A percentile compares a stretch with the other conserved stretches of the same genome.
These are phyloP conservation scores for Proisotoma minuta DNA, from an alignment of 2,888 invertebrate genomes.

Conservation along the genomic window DNA sequence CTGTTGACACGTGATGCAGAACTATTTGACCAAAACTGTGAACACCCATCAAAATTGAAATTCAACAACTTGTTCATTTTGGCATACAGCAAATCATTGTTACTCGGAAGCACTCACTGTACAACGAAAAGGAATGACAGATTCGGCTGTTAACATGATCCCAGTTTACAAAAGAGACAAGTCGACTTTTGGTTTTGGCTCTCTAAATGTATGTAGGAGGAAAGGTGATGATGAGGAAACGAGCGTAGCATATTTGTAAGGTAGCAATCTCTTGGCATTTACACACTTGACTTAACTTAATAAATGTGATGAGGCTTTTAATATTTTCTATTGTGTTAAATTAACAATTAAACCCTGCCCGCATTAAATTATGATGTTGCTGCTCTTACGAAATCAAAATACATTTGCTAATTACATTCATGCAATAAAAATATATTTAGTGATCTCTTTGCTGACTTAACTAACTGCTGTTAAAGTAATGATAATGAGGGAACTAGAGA, in stretches of 20 bases:
- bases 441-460: not conserved
- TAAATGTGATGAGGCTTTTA: conserved; percentile 5
- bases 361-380: not conserved
- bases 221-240: not conserved
- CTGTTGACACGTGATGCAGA: not conserved
- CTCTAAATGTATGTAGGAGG: not conserved
- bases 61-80: not conserved
- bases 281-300: conserved; percentile 7
- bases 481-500: too few relatives aligned
- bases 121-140: too few relatives aligned
- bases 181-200: not conserved
- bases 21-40: not conserved
- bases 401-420: not conserved
- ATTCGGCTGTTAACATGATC: not conserved
- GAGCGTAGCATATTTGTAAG: not conserved
- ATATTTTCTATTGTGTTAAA: not conserved
- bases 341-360: not conserved
- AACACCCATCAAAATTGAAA: not conserved
- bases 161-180: not conserved
- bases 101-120: not conserved
- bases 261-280: not conserved
- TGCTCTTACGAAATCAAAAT: not conserved
- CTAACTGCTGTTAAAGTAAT: not conserved
- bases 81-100: not conserved
- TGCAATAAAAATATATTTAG: not conserved